Conservation (phyloP, 2,113 vertebrate genomes). For the Ornithorhynchus anatinus region DNA sequence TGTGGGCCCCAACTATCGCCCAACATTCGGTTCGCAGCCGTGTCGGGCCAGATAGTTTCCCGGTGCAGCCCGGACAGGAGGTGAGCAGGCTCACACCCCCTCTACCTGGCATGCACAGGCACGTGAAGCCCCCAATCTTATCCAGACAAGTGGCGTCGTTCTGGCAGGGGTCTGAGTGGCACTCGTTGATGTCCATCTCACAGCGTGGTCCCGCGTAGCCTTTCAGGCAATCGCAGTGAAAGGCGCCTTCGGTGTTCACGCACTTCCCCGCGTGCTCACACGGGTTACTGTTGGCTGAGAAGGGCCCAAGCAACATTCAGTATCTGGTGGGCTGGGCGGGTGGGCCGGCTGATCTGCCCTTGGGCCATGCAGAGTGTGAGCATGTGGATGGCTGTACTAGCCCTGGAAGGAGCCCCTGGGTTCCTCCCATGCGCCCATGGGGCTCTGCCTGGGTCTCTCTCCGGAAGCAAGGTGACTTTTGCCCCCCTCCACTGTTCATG, state of each 20-base stretch:
- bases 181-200: conserved; percentile 86
- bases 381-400: not conserved
- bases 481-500: too few relatives aligned
- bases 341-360: too few relatives aligned
- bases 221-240: conserved; percentile 79
- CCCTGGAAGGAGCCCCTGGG: not conserved
- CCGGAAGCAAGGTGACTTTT: too few relatives aligned
- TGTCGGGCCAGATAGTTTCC: too few relatives aligned
- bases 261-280: conserved; percentile 86
- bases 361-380: not conserved
- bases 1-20: too few relatives aligned
- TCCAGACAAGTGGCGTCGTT: conserved; percentile 89
- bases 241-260: conserved; percentile 85
- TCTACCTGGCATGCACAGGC: conserved; percentile 87
- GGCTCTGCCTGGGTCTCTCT: too few relatives aligned
- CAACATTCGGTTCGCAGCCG: too few relatives aligned
- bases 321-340: not conserved
- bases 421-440: too few relatives aligned
- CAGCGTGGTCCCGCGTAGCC: conserved; percentile 84
- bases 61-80: too few relatives aligned
- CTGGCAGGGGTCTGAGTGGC: conserved; percentile 81
- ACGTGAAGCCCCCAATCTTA: conserved; percentile 85
- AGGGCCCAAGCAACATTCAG: not conserved
- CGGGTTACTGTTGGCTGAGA: conserved; percentile 77
- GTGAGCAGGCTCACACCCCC: too few relatives aligned